A percentile compares a stretch with the other conserved stretches of the same genome.
phyloP scores from a whole-genome alignment of 2,797 vertebrate genomes.

The Luscinia luscinia region DNA sequence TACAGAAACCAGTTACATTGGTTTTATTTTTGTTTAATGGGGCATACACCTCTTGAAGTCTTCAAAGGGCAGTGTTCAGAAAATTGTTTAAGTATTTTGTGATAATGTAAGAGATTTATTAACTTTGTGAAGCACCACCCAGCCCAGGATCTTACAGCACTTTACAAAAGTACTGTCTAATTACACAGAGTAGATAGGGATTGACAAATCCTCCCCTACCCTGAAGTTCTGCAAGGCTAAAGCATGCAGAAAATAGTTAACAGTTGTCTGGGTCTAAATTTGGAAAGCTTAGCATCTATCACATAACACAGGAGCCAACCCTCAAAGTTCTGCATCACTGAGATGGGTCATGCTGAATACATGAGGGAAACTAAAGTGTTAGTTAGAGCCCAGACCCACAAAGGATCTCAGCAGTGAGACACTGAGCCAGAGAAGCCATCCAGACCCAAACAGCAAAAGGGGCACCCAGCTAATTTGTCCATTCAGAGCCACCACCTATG shows the following conservation, averaged over 20 bases:
- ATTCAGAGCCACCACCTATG: not conserved
- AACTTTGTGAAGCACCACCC: not conserved
- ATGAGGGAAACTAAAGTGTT: not conserved
- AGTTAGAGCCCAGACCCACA: not conserved
- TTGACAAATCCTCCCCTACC: not conserved
- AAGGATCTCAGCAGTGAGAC: not conserved
- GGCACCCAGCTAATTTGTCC: not conserved
- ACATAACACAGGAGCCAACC: not conserved
- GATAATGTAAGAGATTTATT: not conserved
- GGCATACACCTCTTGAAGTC: not conserved
- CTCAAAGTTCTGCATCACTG: not conserved
- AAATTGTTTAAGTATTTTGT: not conserved
- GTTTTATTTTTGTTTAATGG: not conserved
- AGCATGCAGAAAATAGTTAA: not conserved
- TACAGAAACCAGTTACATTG: not conserved
- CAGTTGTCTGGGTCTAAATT: not conserved
- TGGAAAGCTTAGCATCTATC: not conserved
- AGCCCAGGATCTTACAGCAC: not conserved
- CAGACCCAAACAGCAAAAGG: not conserved
- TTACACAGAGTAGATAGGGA: not conserved
- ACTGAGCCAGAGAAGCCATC: not conserved
- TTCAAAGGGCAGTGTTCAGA: not conserved
- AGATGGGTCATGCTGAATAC: not conserved
- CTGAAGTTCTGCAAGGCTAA: not conserved
- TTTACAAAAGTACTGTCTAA: not conserved